Evolutionary conservation across 1,140 invertebrate species (phyloP).

Genomic region (Drosophila rufa): DNA sequence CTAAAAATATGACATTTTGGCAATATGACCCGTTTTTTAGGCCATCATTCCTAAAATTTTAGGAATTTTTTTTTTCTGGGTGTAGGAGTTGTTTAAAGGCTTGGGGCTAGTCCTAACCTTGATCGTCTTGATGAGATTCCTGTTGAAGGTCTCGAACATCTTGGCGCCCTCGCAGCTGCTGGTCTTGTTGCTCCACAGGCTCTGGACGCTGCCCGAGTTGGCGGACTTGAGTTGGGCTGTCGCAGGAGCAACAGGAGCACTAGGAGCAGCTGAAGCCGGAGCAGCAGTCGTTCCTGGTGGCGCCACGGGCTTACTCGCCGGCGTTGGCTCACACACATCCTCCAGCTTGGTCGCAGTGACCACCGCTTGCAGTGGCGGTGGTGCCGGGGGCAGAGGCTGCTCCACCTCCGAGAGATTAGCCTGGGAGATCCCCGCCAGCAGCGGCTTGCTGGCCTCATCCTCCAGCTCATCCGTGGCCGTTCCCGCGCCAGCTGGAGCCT

Average conservation of each 20-base stretch:
- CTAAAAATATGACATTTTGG: no score
- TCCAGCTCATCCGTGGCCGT: slow-evolving; percentile 53
- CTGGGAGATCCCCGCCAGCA: slow-evolving; percentile 57
- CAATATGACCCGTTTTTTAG: no score
- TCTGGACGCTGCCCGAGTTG: slow-evolving; percentile 81
- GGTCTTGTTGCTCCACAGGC: slow-evolving; percentile 82
- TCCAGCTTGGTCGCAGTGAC: slow-evolving; percentile 49
- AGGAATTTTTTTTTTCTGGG: no score
- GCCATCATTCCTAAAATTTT: no score
- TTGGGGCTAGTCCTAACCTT: slow-evolving; percentile 53
- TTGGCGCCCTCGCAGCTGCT: slow-evolving; percentile 84
- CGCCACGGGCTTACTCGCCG: slow-evolving; percentile 33
- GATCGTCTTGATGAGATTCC: slow-evolving; percentile 84
- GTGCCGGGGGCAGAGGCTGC: not conserved
- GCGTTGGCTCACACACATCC: slow-evolving; percentile 63
- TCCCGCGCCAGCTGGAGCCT: slow-evolving; percentile 1
- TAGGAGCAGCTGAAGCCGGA: not conserved
- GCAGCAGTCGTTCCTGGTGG: not conserved
- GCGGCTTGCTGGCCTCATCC: slow-evolving; percentile 70
- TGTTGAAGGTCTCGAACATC: slow-evolving; percentile 84
- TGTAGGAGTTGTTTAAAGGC: not conserved
- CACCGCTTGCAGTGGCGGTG: not conserved
- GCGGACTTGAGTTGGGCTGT: slow-evolving; percentile 65
- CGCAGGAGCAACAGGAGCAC: slow-evolving; percentile 1
- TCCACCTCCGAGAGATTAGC: slow-evolving; percentile 13